phyloP scores from a whole-genome alignment of 2,113 vertebrate genomes.

The Melanocharis versteri region DNA sequence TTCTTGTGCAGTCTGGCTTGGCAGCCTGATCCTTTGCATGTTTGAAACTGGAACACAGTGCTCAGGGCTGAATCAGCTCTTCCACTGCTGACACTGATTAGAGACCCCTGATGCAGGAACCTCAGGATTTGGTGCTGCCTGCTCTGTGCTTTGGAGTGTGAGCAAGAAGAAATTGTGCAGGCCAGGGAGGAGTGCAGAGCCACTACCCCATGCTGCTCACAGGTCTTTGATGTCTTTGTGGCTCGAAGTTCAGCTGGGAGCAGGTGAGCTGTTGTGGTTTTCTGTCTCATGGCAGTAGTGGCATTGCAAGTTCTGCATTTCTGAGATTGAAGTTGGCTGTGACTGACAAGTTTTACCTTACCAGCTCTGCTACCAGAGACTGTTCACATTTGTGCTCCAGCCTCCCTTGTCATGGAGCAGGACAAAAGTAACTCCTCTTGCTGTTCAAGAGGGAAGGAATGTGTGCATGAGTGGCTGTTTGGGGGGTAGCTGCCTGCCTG shows the following conservation, averaged over 20 bases:
- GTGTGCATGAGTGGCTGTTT: background rate
- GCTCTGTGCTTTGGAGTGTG: background rate
- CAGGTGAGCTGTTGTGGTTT: background rate
- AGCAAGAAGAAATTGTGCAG: background rate
- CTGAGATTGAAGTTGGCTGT: background rate
- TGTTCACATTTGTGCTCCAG: fast-evolving
- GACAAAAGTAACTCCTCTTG: background rate
- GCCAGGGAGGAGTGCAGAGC: background rate
- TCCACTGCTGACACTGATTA: background rate
- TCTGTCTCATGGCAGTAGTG: background rate
- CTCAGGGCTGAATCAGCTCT: background rate
- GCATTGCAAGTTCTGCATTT: background rate
- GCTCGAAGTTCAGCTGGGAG: background rate
- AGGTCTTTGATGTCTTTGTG: background rate
- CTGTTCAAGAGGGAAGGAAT: background rate
- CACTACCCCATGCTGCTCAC: fast-evolving
- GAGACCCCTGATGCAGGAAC: background rate
- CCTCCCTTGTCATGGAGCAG: background rate
- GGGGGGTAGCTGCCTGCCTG: background rate
- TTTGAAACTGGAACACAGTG: background rate
- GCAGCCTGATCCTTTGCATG: background rate
- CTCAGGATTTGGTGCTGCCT: background rate
- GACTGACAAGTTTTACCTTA: background rate
- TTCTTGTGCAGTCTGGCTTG: background rate
- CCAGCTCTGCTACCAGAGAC: background rate